Base-by-base conservation (phyloP, 2,797 vertebrate species). In the Luscinia megarhynchos region DNA sequence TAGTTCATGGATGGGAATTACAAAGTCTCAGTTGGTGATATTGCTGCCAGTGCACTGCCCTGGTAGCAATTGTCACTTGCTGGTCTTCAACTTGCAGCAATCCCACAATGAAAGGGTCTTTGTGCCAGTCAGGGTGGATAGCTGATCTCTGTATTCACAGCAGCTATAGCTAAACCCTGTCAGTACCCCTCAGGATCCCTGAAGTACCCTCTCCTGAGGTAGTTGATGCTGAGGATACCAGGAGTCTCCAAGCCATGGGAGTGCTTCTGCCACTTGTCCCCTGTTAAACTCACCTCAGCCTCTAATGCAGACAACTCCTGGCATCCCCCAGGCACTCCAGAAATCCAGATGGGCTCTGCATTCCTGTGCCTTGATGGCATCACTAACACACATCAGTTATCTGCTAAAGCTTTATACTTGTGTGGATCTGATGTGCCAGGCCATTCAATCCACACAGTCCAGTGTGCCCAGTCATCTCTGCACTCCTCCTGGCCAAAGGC, bases 151-250 rank as follows among this genome's bases (percentile, higher is more conserved):
- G 14, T 32, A 53, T 8, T 22, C 40, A 45, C 48, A 32, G 48
- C 1, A 27, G 14, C 27, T 38, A 61, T 9, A 38, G 13, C 17
- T 26, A 53, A 82, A 36, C 14, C 14, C 17, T 24, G 21, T 21
- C 32, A 36, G 7, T 6, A 32, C 1, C 9, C 38, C n/a, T 32
- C 2, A 3, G 38, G 14, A 53, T 45, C n/a, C 32, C 2, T 45
- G 9, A 43, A 45, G 38, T 36, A 32, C 21, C 4, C 46, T 53
- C 14, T 61, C 22, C 20, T 8, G 16, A 59, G 2, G 3, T 1
- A 51, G 10, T 0, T 16, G 45, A 51, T 20, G 3, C 5, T 6
- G 10, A 46, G n/a, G 27, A 21, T 48, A 57, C 17, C 7, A 32
- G 22, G 17, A 14, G 17, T 22, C 27, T 38, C 76, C 46, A 18